These are phyloP conservation scores for Austrofundulus limnaeus DNA, from an alignment of 2,113 vertebrate species.

Conservation along the genomic window DNA sequence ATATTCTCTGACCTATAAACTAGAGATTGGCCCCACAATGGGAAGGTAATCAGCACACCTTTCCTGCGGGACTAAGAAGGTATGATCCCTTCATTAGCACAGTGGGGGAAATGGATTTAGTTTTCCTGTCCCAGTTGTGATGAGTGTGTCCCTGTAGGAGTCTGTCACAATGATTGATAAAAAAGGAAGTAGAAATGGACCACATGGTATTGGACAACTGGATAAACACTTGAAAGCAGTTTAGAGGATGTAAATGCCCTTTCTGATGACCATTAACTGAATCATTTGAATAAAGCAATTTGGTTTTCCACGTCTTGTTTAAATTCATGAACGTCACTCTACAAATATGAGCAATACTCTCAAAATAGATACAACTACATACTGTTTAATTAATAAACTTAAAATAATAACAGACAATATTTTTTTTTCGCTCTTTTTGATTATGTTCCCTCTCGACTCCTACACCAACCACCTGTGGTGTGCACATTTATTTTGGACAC, in stretches of 20 bases:
- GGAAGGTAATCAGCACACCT: constrained; percentile 53
- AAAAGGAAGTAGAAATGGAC: not conserved
- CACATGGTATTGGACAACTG: constrained; percentile 3
- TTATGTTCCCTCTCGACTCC: constrained; percentile 38
- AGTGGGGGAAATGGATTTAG: constrained; percentile 32
- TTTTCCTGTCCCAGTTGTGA: constrained; percentile 20
- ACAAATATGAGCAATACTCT: not conserved
- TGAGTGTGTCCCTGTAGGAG: not conserved
- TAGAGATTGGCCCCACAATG: constrained; percentile 62
- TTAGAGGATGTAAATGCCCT: not conserved
- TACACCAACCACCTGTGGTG: constrained; percentile 42
- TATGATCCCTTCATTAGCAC: constrained; percentile 58
- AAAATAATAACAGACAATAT: constrained; percentile 31
- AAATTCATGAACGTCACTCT: constrained; percentile 1
- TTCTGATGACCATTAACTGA: not conserved
- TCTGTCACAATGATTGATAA: constrained; percentile 2
- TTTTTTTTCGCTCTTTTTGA: constrained; percentile 38
- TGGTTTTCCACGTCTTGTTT: constrained; percentile 1
- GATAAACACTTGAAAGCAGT: not conserved
- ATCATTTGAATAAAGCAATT: not conserved
- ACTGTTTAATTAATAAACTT: not conserved
- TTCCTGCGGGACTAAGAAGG: constrained; percentile 59
- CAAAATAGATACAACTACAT: constrained; percentile 32
- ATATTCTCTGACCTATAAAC: constrained; percentile 60
- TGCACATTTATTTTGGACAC: constrained; percentile 64